Conservation (phyloP, 1,140 invertebrate genomes). For the Lepidurus arcticus region DNA sequence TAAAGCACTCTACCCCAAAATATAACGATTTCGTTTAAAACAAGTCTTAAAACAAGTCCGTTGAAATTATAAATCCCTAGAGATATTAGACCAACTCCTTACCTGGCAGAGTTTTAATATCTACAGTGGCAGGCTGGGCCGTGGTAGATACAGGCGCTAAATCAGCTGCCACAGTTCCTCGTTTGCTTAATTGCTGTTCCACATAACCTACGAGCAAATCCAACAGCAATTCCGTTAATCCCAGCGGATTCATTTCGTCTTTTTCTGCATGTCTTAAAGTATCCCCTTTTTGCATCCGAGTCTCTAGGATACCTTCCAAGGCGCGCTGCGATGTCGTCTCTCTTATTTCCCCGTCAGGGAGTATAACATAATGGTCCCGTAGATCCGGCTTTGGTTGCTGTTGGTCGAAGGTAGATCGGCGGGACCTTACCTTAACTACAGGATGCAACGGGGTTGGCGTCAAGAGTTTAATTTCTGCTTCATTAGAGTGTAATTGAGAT, state of each 20-base stretch:
- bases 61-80: not conserved
- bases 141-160: constrained; percentile 27
- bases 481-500: not conserved
- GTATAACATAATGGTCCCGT: not conserved
- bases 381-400: not conserved
- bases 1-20: too few relatives aligned
- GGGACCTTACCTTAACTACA: not conserved
- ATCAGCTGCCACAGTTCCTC: not conserved
- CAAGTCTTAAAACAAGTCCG: too few relatives aligned
- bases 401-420: not conserved
- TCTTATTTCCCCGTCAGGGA: not conserved
- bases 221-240: not conserved
- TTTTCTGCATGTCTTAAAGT: not conserved
- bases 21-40: too few relatives aligned
- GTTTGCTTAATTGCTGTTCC: constrained; percentile 15
- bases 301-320: not conserved
- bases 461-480: constrained; percentile 8
- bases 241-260: not conserved
- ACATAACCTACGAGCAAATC: not conserved
- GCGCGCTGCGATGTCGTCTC: not conserved
- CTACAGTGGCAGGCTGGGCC: constrained; percentile 30
- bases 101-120: constrained; percentile 34
- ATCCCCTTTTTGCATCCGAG: not conserved
- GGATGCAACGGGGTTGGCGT: not conserved
- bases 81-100: not conserved